phyloP scores from a whole-genome alignment of 2,797 vertebrate genomes.

The Crypturellus tataupa region DNA sequence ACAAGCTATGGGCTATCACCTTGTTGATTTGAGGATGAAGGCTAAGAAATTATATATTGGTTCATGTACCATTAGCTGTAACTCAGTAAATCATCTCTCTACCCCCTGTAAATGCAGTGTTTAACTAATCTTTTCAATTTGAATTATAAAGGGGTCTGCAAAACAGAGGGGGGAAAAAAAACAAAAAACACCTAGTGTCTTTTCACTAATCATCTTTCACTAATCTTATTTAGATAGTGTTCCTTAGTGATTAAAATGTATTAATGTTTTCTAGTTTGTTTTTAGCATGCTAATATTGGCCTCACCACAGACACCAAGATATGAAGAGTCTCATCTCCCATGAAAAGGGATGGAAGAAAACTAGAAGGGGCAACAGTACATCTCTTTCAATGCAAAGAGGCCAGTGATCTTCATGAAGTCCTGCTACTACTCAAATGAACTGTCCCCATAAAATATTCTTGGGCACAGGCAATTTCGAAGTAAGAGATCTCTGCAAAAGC shows the following conservation, averaged over 20 bases:
- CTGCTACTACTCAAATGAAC: not conserved
- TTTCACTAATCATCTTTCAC: not conserved
- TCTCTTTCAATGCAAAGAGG: not conserved
- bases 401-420: not conserved
- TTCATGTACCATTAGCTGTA: not conserved
- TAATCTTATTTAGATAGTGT: not conserved
- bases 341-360: not conserved
- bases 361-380: not conserved
- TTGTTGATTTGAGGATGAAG: not conserved
- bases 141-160: not conserved
- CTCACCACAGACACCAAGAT: not conserved
- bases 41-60: not conserved
- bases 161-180: not conserved
- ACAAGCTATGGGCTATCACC: not conserved
- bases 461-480: not conserved
- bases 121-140: not conserved
- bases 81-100: not conserved
- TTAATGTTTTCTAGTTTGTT: not conserved
- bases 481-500: not conserved
- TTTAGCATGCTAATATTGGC: not conserved
- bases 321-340: not conserved
- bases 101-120: rapidly evolving
- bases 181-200: not conserved
- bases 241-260: not conserved
- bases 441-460: not conserved